Conservation (phyloP, 2,888 invertebrate species). For the Andrena flavipes region DNA sequence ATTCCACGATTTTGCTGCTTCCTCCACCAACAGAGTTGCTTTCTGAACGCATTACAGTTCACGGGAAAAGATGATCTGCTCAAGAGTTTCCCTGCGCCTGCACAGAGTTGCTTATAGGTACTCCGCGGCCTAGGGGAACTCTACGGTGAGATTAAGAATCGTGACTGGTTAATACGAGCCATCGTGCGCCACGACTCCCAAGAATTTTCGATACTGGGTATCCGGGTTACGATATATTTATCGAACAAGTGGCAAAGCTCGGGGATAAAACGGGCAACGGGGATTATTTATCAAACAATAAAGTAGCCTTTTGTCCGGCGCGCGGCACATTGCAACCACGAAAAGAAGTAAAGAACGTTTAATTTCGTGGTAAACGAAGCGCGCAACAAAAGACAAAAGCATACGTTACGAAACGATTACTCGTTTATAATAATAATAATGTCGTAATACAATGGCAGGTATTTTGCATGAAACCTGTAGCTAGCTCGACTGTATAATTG, state of each 20-base stretch:
- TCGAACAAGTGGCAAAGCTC: background rate
- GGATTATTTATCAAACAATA: constrained; percentile 43
- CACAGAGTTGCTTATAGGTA: constrained; percentile 5
- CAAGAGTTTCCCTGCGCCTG: background rate
- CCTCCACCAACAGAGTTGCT: background rate
- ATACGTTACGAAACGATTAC: background rate
- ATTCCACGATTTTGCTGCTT: background rate
- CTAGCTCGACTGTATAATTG: constrained; percentile 16
- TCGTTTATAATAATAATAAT: constrained; percentile 31
- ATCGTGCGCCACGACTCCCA: constrained; percentile 42
- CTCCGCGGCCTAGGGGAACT: constrained; percentile 3
- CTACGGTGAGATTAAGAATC: constrained; percentile 52
- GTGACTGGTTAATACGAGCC: constrained; percentile 56
- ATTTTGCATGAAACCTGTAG: constrained; percentile 34
- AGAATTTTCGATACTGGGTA: constrained; percentile 50
- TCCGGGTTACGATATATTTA: constrained; percentile 49
- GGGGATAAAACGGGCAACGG: background rate
- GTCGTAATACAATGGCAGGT: constrained; percentile 36
- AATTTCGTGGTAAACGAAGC: constrained; percentile 6
- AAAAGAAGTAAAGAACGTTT: constrained; percentile 4
- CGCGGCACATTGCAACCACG: constrained; percentile 19
- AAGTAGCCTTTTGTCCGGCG: background rate
- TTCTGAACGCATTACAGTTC: background rate
- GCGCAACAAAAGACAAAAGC: too few species aligned
- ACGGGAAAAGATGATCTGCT: background rate